A percentile compares a stretch with the other conserved stretches of the same genome.
These are phyloP conservation scores for Pao palembangensis DNA, from an alignment of 2,113 vertebrate genomes.

Conservation along the genomic window DNA sequence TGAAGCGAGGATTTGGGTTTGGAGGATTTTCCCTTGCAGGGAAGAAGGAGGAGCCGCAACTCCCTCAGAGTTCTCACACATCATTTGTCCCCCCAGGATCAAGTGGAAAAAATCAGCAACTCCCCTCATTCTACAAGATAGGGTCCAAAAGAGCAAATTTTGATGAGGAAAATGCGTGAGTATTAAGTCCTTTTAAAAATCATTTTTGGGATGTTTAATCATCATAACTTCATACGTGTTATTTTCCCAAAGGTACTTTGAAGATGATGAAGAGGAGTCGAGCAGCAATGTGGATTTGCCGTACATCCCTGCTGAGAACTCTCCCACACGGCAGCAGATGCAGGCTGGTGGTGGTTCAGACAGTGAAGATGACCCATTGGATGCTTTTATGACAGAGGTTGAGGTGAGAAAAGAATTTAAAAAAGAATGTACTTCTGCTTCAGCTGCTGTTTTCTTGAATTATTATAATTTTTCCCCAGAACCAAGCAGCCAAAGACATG, in stretches of 20 bases:
- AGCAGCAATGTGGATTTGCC: constrained; percentile 88
- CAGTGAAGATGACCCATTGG: constrained; percentile 96
- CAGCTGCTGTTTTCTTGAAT: background rate
- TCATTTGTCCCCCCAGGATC: constrained; percentile 82
- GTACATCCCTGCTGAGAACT: constrained; percentile 98
- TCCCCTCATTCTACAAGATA: constrained; percentile 98
- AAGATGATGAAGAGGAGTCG: constrained; percentile 96
- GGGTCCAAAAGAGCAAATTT: constrained; percentile 95
- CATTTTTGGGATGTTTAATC: background rate
- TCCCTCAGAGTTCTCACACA: constrained; percentile 81
- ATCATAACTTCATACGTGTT: background rate
- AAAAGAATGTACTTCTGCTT: background rate
- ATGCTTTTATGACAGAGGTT: constrained; percentile 98
- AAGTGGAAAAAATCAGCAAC: constrained; percentile 83
- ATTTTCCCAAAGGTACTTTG: constrained; percentile 85
- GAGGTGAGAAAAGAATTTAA: constrained; percentile 76
- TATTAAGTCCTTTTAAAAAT: constrained; percentile 2
- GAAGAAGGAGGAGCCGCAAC: constrained; percentile 89
- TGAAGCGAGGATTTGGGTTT: constrained; percentile 96
- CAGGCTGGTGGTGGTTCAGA: constrained; percentile 87
- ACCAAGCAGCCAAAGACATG: constrained; percentile 96
- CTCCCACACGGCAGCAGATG: constrained; percentile 92
- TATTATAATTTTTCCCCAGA: constrained; percentile 63
- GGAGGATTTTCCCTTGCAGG: constrained; percentile 91
- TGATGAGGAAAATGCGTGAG: constrained; percentile 94